phyloP scores from a whole-genome alignment of 2,797 vertebrate genomes.

The Vireo griseus region DNA sequence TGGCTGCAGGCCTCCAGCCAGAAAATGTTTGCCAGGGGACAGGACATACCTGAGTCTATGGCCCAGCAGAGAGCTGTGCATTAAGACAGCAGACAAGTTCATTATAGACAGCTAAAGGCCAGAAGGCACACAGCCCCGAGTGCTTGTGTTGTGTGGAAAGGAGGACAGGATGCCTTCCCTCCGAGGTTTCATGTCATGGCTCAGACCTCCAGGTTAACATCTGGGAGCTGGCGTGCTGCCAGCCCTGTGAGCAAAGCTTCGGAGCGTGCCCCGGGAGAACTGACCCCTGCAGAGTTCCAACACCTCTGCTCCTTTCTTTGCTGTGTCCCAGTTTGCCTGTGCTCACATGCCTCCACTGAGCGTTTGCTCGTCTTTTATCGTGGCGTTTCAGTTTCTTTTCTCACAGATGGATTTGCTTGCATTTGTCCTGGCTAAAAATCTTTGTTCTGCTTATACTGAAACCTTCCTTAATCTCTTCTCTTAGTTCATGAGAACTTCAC shows the following conservation, averaged over 20 bases:
- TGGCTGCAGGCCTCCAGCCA: neutral
- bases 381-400: neutral
- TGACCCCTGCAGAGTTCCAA: neutral
- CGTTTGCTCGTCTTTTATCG: accelerated
- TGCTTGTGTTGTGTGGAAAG: neutral
- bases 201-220: neutral
- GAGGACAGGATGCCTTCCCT: neutral
- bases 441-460: neutral
- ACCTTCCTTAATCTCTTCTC: neutral
- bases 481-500: neutral
- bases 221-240: neutral
- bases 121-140: neutral
- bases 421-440: neutral
- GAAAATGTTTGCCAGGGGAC: neutral
- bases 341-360: neutral
- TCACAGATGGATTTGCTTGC: neutral
- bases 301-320: neutral
- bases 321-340: neutral
- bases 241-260: neutral
- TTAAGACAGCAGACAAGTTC: neutral
- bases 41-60: neutral
- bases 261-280: accelerated
- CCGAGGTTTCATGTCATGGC: neutral
- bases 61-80: neutral
- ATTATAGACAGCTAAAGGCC: neutral